Percentiles rank a stretch among this genome's conserved stretches.
Evolutionary conservation across 2,113 vertebrate species (phyloP).

Genomic region (Daboia siamensis): DNA sequence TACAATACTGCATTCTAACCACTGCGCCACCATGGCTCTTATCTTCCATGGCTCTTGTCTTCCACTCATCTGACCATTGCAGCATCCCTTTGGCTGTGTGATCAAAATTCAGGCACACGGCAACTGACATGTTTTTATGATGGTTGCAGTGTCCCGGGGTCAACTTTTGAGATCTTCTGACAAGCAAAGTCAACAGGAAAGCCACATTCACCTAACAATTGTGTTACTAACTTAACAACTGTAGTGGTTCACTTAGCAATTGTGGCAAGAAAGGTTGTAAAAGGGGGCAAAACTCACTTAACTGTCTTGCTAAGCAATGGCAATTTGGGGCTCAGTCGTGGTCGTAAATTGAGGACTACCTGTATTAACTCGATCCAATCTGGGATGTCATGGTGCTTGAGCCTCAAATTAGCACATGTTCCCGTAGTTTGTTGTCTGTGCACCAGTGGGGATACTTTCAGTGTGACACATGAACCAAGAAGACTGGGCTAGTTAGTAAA

Average conservation of each 20-base stretch:
- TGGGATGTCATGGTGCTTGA: neutral
- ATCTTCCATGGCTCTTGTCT: neutral
- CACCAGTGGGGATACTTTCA: neutral
- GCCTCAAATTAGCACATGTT: neutral
- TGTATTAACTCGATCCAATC: neutral
- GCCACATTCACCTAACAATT: neutral
- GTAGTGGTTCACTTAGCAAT: no score
- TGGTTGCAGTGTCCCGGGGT: neutral
- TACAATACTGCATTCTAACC: neutral
- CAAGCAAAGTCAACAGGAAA: neutral
- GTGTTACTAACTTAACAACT: neutral
- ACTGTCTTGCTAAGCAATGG: no score
- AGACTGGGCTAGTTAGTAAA: neutral
- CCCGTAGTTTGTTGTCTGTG: neutral
- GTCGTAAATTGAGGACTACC: neutral
- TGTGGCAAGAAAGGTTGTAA: no score
- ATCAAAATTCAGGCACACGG: neutral
- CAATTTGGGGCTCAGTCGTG: no score
- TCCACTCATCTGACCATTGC: neutral
- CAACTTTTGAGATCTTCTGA: neutral
- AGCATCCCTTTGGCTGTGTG: neutral
- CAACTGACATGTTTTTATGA: neutral
- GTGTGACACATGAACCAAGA: neutral
- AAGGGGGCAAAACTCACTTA: no score
- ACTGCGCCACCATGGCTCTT: neutral